Evolutionary conservation across 2,888 invertebrate species (phyloP), one percentile per base, ranked within the genome.

Genomic region (Lordiphosa fenestrarum): DNA sequence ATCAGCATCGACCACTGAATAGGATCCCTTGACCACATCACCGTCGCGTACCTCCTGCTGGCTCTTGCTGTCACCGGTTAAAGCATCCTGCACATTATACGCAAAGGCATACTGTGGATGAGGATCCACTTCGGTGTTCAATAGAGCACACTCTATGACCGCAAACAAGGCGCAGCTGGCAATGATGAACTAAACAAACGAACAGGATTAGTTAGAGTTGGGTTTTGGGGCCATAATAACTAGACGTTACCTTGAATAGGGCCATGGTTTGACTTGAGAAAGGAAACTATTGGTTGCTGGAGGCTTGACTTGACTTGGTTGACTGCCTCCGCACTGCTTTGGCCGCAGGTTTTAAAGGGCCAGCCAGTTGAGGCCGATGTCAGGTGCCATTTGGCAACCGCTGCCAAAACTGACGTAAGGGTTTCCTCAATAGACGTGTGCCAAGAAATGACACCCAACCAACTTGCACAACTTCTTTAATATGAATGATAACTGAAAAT

Each of bases 21-120:
- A 90, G 70, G 89, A 88, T 12, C 89, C 89, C 58, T 87, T 86
- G 5, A 90, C 89, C 10, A 88, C 85, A 65, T 90, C 89, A 2
- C 89, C 89, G 52, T 89, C 87, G 4, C 89, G 87, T n/a, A 77
- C 73, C 69, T 90, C 89, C 58, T 77, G 80, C 66, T 90, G 89
- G 54, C 85, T 88, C 71, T 90, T 90, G 42, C 87, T 87, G 56
- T 90, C 89, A 0, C 89, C 89, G 0, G 89, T 88, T n/a, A 88
- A 47, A 0, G 75, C 59, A 66, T 90, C 89, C 66, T 89, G 83
- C 0, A 89, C 87, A 61, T 89, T 88, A 55, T 90, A 90, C 36
- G 86, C 86, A 49, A 87, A 90, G 48, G 85, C 86, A 36, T 87
- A 87, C 41, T 87, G 83, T 1, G 88, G 86, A 77, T 87, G 86